Percentiles rank a stretch among this genome's conserved stretches.
These are phyloP conservation scores for Pseudorhombus dupliciocellatus DNA, from an alignment of 2,113 vertebrate species.

Conservation along the genomic window DNA sequence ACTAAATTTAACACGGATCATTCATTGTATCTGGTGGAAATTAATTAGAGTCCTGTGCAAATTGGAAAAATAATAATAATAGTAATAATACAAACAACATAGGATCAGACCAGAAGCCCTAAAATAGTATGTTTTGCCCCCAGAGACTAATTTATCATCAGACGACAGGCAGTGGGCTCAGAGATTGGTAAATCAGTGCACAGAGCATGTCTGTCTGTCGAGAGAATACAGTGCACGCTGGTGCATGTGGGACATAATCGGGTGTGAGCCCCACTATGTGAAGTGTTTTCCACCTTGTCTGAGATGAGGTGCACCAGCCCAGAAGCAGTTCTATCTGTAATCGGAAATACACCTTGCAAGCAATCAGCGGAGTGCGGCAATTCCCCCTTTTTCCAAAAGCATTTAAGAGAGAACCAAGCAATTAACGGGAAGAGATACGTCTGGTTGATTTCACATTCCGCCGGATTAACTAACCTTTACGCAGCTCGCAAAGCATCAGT, in stretches of 20 bases:
- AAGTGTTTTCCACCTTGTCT: constrained; percentile 17
- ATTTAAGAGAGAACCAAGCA: constrained; percentile 48
- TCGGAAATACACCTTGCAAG: constrained; percentile 51
- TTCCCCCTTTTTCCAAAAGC: constrained; percentile 38
- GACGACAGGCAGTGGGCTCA: no score
- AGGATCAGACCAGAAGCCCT: no score
- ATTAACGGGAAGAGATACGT: constrained; percentile 52
- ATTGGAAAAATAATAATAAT: no score
- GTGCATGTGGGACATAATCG: neutral
- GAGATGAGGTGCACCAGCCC: constrained; percentile 23
- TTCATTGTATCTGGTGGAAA: no score
- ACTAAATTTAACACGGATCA: no score
- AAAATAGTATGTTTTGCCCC: no score
- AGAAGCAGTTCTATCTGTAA: constrained; percentile 30
- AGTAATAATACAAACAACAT: no score
- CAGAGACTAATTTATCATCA: no score
- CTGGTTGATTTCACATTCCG: constrained; percentile 55
- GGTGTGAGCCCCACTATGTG: neutral
- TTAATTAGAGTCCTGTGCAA: no score
- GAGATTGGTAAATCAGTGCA: neutral
- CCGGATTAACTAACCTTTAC: constrained; percentile 55
- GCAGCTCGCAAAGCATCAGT: constrained; percentile 7
- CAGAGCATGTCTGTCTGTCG: neutral
- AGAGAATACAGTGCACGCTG: neutral
- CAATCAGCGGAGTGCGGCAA: constrained; percentile 34